Evolutionary conservation across 35 echinoderm and acorn worm genomes (phyloP), one percentile per base, ranked within the genome.

Genomic region (Lytechinus variegatus): DNA sequence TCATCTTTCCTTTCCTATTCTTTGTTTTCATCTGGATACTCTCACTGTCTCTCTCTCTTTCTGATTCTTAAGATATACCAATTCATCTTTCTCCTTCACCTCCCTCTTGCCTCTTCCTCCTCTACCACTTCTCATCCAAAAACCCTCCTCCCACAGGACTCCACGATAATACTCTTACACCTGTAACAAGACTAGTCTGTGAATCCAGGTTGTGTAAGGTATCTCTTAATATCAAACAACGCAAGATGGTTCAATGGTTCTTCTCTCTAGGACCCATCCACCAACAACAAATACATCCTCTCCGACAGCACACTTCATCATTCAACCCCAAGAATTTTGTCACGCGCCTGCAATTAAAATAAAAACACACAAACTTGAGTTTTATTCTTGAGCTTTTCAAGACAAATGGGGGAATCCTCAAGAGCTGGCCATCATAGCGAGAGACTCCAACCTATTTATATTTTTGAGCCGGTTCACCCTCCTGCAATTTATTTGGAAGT

Each of bases 141-240:
- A 24, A 24, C 66, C 16, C 16, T 16, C 66, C 21, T 79, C 66
- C 66, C 66, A 14, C 7, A 24, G 66, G 66, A 79, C 66, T 19
- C 66, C 66, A 79, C 5, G 66, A 79, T 79, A 79, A 79, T 79
- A 79, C 66, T n/a, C 66, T 79, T 79, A 79, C 66, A 79, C 66
- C 66, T 79, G 66, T 79, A 79, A 79, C 66, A 79, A 79, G 66
- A 16, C 66, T 79, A 79, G 66, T 24, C n/a, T 79, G 66, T 79
- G 66, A 7, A 24, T 79, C 66, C 66, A 79, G 66, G 66, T 79
- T 79, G 66, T 79, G 66, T 79, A 79, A 79, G 66, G 66, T 79
- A 79, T 79, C 66, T 24, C n/a, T 79, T 24, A 79, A 79, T 79
- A 24, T 24, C 66, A 79, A 79, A 79, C 66, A 79, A 79, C 66